Conservation (phyloP, 2,888 invertebrate genomes). For the Xylocampa areola region DNA sequence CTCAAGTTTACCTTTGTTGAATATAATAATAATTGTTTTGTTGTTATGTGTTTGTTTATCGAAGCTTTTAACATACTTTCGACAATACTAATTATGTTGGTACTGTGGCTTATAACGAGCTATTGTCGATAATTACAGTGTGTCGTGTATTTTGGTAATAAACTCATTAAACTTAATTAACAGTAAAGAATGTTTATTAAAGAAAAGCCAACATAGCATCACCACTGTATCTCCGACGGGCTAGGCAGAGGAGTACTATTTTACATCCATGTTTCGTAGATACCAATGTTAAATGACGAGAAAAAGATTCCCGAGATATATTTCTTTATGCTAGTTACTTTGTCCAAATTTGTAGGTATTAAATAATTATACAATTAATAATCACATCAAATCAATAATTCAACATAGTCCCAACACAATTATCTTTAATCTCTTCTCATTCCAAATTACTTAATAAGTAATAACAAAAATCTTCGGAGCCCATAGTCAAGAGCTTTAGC, state of each 20-base stretch:
- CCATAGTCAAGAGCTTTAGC: conserved; percentile 24
- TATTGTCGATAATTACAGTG: conserved; percentile 4
- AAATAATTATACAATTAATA: too few species aligned
- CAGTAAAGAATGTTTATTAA: too few species aligned
- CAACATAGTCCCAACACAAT: conserved; percentile 26
- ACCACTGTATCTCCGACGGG: too few species aligned
- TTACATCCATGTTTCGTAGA: too few species aligned
- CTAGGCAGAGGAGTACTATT: too few species aligned
- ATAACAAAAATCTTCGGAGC: conserved; percentile 31
- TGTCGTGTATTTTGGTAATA: too few species aligned
- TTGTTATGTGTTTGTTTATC: conserved; percentile 42
- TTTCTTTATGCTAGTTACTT: too few species aligned
- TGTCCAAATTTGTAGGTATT: too few species aligned
- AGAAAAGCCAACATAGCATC: too few species aligned
- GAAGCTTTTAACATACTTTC: conserved; percentile 23
- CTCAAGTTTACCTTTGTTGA: conserved; percentile 40
- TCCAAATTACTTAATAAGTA: conserved; percentile 49
- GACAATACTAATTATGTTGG: conserved; percentile 15
- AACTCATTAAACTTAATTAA: too few species aligned
- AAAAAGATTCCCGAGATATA: too few species aligned
- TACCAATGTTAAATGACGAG: too few species aligned
- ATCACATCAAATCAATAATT: conserved; percentile 24
- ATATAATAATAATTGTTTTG: conserved; percentile 44
- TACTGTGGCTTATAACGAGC: conserved; percentile 32
- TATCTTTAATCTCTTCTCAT: conserved; percentile 31